Conservation (phyloP, 2,797 vertebrate genomes). For the Falco cherrug region DNA sequence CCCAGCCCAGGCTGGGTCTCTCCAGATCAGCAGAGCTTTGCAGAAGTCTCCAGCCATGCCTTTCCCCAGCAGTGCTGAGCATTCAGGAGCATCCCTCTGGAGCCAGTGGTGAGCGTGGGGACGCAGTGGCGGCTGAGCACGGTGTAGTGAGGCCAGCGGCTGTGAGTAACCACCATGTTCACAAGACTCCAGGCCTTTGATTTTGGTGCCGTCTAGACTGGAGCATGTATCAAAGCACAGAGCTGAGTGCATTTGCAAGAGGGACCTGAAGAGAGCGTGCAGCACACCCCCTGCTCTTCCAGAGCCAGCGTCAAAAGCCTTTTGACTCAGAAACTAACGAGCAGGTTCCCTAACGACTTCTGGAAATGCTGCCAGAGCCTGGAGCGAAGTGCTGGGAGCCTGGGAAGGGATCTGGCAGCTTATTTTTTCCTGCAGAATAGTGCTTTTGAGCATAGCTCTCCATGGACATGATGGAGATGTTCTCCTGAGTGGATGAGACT, state of each 20-base stretch:
- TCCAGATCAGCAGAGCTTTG: not conserved
- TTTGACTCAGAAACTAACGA: not conserved
- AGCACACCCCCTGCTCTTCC: not conserved
- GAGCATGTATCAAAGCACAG: not conserved
- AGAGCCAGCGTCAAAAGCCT: not conserved
- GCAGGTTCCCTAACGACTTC: not conserved
- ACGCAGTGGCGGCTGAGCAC: fast-evolving
- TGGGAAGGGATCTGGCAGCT: not conserved
- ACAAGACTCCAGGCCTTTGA: not conserved
- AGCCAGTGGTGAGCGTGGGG: fast-evolving
- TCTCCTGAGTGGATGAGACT: not conserved
- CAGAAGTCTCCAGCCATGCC: not conserved
- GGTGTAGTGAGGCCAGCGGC: fast-evolving
- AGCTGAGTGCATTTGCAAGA: not conserved
- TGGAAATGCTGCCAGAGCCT: not conserved
- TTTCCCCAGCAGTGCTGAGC: not conserved
- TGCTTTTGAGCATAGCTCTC: not conserved
- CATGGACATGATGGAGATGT: not conserved
- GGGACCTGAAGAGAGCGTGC: not conserved
- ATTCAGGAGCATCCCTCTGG: not conserved
- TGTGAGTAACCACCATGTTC: not conserved
- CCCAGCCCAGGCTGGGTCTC: not conserved
- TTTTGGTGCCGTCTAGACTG: not conserved
- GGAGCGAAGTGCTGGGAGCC: not conserved
- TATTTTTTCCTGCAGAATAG: not conserved